Evolutionary conservation across 2,113 vertebrate species (phyloP), one percentile per base, ranked within the genome.

Genomic region (Oncorhynchus keta): DNA sequence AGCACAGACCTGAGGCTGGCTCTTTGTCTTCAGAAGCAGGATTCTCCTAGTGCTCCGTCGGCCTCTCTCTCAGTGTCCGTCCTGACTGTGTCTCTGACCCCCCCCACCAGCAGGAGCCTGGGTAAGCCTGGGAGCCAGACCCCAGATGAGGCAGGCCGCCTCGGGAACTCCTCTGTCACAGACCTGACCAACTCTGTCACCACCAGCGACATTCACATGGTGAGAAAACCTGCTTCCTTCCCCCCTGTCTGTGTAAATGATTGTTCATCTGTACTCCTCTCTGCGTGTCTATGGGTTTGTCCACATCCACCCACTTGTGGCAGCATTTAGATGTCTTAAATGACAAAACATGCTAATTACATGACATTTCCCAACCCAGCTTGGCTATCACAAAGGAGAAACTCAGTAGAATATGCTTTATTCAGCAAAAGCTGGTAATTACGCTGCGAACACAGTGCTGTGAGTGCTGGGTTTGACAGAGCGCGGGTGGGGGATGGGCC

Each of bases 151-250:
- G 39, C 9, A 11, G 39, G 39, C 39, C 39, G 39, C 39, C 39
- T 45, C 72, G 94, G 95, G 0, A 95, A 90, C 81, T 97, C 98
- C 73, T 98, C 97, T 0, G 96, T 97, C 77, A 97, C 97, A 0
- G 97, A 99, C 86, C 93, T 99, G 75, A 97, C 96, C 91, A 99
- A 99, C 92, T 99, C 98, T 49, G 93, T 99, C 90, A 99, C 39
- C 39, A 45, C 97, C 91, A 98, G 97, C 20, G 97, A 99, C 28
- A 96, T 97, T 96, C 94, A 98, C 24, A 99, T 99, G 97, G 97
- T 99, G 93, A 92, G 67, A 68, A 89, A 45, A 77, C 55, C 30
- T 11, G 9, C 24, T 35, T 18, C 16, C 14, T 20, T 16, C 30
- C 32, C 8, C 32, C 2, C 39, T 45, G 18, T 8, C 4, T 48